A percentile compares a stretch with the other conserved stretches of the same genome.
phyloP scores from a whole-genome alignment of 2,888 invertebrate species.

The Fragum fragum region DNA sequence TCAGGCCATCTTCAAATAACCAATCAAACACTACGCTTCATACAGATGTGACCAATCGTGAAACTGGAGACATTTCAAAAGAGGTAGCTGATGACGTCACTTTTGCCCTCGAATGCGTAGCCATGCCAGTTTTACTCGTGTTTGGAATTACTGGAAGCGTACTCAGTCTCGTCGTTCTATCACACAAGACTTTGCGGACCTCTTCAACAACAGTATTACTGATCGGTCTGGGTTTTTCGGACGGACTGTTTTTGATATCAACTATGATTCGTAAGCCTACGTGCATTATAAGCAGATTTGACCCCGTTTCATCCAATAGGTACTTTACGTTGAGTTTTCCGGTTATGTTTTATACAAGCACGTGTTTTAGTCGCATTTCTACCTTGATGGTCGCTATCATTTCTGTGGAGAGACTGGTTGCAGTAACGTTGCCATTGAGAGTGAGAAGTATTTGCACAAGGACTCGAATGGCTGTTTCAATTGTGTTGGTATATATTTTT shows the following conservation, averaged over 20 bases:
- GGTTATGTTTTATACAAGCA: slow-evolving; percentile 39
- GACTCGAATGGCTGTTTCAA: slow-evolving; percentile 26
- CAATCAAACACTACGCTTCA: background rate
- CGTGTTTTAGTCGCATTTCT: slow-evolving; percentile 41
- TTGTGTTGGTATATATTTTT: slow-evolving; percentile 30
- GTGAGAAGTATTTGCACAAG: slow-evolving; percentile 35
- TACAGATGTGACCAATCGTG: background rate
- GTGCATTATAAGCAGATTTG: slow-evolving; percentile 49
- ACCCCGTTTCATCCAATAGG: slow-evolving; percentile 18
- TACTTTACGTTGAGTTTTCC: slow-evolving; percentile 34
- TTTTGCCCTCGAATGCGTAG: slow-evolving; percentile 38
- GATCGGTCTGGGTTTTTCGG: slow-evolving; percentile 37
- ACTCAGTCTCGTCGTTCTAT: slow-evolving; percentile 39
- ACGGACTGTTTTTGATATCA: slow-evolving; percentile 35
- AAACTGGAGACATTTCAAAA: background rate
- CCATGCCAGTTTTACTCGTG: slow-evolving; percentile 45
- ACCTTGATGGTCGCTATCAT: slow-evolving; percentile 47
- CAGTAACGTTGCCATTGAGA: slow-evolving; percentile 54
- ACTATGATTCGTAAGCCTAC: slow-evolving; percentile 34
- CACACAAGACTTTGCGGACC: slow-evolving; percentile 21
- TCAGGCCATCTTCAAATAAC: background rate
- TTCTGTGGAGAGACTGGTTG: slow-evolving; percentile 48
- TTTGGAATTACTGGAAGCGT: slow-evolving; percentile 44
- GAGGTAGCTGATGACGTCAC: background rate
- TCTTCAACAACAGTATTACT: slow-evolving; percentile 29